A percentile compares a stretch with the other conserved stretches of the same genome.
phyloP scores from a whole-genome alignment of 2,113 vertebrate species.

The Beaufortia kweichowensis region DNA sequence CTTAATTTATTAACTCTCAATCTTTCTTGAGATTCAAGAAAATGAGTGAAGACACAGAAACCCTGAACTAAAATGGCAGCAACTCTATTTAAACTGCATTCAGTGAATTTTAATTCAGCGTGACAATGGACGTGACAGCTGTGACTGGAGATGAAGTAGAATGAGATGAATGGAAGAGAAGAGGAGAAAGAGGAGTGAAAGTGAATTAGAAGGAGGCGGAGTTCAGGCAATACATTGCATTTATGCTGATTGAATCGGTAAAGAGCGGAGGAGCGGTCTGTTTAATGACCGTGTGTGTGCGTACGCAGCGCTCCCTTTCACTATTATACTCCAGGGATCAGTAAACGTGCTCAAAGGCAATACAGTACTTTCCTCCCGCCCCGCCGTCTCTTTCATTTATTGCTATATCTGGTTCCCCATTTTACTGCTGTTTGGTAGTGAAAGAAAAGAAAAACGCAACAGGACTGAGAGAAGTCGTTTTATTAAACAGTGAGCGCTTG shows the following conservation, averaged over 20 bases:
- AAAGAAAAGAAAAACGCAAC: background rate
- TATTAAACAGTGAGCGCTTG: background rate
- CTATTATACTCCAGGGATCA: slow-evolving; percentile 37
- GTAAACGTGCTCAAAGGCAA: slow-evolving; percentile 19
- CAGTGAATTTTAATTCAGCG: slow-evolving; percentile 35
- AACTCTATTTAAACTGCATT: slow-evolving; percentile 7
- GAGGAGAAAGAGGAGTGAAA: background rate
- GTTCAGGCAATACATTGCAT: slow-evolving; percentile 37
- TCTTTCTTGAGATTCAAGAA: background rate
- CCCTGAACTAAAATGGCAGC: background rate
- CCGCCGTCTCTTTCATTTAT: background rate
- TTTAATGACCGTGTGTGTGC: slow-evolving; percentile 39
- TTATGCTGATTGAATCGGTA: slow-evolving; percentile 42
- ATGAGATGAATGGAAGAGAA: slow-evolving; percentile 28
- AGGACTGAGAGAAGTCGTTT: background rate
- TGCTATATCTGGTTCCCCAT: background rate
- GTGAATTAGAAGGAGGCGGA: slow-evolving; percentile 8
- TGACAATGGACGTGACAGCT: slow-evolving; percentile 34
- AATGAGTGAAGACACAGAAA: background rate
- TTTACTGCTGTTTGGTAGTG: background rate
- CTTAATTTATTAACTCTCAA: slow-evolving; percentile 25
- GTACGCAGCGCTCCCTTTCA: slow-evolving; percentile 8
- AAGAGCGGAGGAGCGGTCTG: slow-evolving; percentile 6
- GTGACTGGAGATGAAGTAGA: slow-evolving; percentile 22
- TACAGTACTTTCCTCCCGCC: background rate